Evolutionary conservation across 2,888 invertebrate species (phyloP).

Genomic region (Hesperia comma): DNA sequence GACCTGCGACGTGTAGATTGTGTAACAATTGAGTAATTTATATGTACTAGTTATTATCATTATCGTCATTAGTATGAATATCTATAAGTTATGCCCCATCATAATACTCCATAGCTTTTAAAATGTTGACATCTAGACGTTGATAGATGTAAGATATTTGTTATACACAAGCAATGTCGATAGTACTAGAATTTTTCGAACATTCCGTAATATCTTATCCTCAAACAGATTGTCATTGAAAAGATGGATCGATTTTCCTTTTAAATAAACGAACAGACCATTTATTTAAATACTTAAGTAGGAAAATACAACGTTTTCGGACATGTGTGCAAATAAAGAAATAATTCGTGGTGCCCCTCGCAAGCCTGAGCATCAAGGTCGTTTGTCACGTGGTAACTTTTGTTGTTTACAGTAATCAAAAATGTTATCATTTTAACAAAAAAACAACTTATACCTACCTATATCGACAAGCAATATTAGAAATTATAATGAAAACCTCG

Average conservation of each 20-base stretch:
- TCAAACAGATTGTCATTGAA: slow-evolving; percentile 25
- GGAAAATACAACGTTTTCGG: slow-evolving; percentile 25
- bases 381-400: not conserved
- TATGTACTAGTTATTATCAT: too few species aligned
- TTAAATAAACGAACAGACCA: slow-evolving; percentile 4
- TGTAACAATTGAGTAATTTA: too few species aligned
- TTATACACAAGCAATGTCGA: not conserved
- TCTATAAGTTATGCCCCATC: too few species aligned
- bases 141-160: too few species aligned
- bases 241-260: slow-evolving; percentile 30
- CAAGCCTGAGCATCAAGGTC: slow-evolving; percentile 21
- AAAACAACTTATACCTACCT: too few species aligned
- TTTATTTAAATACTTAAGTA: slow-evolving; percentile 15
- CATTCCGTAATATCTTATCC: slow-evolving; percentile 7
- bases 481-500: too few species aligned
- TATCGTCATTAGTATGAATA: too few species aligned
- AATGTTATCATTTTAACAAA: not conserved
- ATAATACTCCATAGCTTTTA: too few species aligned
- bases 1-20: too few species aligned
- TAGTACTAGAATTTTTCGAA: slow-evolving; percentile 1
- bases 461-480: too few species aligned
- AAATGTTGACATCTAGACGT: too few species aligned
- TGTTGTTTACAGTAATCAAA: not conserved
- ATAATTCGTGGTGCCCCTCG: slow-evolving; percentile 19
- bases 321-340: slow-evolving; percentile 27